These are phyloP conservation scores for Pimpla rufipes DNA, from an alignment of 2,888 invertebrate species.

Conservation along the genomic window DNA sequence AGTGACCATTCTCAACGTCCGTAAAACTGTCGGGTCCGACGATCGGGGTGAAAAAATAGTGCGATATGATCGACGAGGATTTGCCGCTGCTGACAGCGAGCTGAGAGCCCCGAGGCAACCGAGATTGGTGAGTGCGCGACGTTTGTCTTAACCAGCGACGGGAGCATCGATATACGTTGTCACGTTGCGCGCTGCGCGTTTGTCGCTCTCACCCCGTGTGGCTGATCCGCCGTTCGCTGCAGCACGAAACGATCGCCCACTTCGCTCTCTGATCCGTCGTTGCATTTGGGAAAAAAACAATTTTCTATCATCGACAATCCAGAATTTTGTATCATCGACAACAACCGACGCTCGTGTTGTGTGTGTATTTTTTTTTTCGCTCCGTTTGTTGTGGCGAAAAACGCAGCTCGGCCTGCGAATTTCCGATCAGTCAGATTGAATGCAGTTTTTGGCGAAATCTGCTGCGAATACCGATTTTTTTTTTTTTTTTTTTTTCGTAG, in stretches of 20 bases:
- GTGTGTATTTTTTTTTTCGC: too few relatives aligned
- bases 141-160: not conserved
- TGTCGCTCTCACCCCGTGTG: slow-evolving; percentile 1
- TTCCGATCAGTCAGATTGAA: too few relatives aligned
- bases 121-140: slow-evolving; percentile 29
- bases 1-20: slow-evolving; percentile 1
- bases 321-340: not conserved
- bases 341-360: too few relatives aligned
- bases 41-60: not conserved
- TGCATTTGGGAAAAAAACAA: not conserved
- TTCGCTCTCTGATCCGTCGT: not conserved
- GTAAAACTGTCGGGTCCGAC: slow-evolving; percentile 8
- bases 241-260: not conserved
- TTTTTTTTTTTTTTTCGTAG: not conserved
- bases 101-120: not conserved
- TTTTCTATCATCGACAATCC: too few relatives aligned
- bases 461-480: not conserved
- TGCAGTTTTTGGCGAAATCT: too few relatives aligned
- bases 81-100: slow-evolving; percentile 7
- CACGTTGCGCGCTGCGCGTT: not conserved
- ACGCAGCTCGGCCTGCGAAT: too few relatives aligned
- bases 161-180: not conserved
- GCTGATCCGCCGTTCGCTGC: slow-evolving; percentile 13
- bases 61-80: slow-evolving; percentile 41
- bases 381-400: too few relatives aligned